Evolutionary conservation across 2,797 vertebrate genomes (phyloP).

Genomic region (Rhinichthys osculus): DNA sequence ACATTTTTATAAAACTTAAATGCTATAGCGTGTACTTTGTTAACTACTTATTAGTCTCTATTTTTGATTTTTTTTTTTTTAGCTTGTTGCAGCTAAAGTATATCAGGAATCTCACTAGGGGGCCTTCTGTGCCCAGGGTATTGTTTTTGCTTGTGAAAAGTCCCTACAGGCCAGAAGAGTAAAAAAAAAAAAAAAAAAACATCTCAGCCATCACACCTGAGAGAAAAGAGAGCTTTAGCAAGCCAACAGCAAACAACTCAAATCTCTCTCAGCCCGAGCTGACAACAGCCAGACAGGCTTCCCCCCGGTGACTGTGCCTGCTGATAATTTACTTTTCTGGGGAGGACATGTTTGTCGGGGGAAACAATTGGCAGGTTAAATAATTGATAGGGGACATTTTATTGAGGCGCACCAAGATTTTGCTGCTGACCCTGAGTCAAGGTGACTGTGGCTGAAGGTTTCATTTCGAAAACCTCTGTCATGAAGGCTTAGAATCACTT

Average conservation of each 20-base stretch:
- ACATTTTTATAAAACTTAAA: too few species aligned
- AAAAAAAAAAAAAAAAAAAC: conserved; percentile 24
- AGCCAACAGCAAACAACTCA: conserved; percentile 57
- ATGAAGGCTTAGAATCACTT: conserved; percentile 26
- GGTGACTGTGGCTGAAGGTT: conserved; percentile 62
- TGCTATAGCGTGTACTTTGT: neutral
- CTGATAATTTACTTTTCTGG: conserved; percentile 77
- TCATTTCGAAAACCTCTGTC: conserved; percentile 20
- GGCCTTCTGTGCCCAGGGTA: conserved; percentile 74
- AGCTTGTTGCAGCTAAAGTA: conserved; percentile 53
- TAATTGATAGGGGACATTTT: conserved; percentile 86
- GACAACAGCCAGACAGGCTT: conserved; percentile 71
- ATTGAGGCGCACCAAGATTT: conserved; percentile 76
- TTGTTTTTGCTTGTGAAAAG: conserved; percentile 76
- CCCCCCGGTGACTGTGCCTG: conserved; percentile 72
- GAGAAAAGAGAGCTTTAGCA: conserved; percentile 58
- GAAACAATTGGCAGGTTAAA: conserved; percentile 83
- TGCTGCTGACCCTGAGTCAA: conserved; percentile 73
- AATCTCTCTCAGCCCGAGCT: conserved; percentile 58
- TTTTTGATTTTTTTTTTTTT: neutral
- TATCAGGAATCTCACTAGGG: conserved; percentile 69
- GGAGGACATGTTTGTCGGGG: conserved; percentile 75
- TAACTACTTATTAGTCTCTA: neutral
- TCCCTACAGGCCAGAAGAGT: conserved; percentile 63
- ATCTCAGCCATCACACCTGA: conserved; percentile 38